phyloP scores from a whole-genome alignment of 2,797 vertebrate genomes.

The Otolemur crassicaudatus region DNA sequence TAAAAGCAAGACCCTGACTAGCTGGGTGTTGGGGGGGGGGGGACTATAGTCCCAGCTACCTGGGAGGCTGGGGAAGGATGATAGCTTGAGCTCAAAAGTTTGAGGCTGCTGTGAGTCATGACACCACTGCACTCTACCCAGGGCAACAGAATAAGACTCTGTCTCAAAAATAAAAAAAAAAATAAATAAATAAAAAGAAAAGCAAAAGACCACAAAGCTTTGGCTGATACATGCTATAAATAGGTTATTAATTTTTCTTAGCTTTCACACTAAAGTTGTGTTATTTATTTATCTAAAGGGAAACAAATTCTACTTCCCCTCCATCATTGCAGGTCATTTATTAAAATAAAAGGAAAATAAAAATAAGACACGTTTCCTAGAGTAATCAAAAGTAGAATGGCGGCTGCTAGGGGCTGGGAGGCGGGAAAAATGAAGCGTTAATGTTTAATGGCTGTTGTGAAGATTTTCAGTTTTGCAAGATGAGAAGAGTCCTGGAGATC shows the following conservation, averaged over 20 bases:
- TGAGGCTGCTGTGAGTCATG: too few species aligned
- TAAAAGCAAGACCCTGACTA: too few species aligned
- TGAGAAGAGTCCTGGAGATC: not conserved
- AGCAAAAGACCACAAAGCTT: not conserved
- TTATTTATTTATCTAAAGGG: conserved; percentile 22
- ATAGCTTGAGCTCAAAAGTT: too few species aligned
- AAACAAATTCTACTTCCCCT: conserved; percentile 14
- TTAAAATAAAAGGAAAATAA: conserved; percentile 10
- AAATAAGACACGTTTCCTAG: not conserved
- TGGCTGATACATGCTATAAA: not conserved
- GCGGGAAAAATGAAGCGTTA: not conserved
- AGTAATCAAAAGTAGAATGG: not conserved
- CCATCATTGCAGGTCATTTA: not conserved
- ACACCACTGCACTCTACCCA: too few species aligned
- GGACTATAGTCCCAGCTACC: too few species aligned
- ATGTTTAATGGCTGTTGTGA: not conserved
- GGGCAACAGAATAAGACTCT: too few species aligned
- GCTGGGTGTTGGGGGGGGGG: too few species aligned
- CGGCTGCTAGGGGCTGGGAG: not conserved
- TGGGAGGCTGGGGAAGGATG: too few species aligned
- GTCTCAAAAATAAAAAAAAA: too few species aligned
- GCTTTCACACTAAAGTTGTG: not conserved
- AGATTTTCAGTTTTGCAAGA: not conserved
- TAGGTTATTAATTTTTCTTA: conserved; percentile 4
- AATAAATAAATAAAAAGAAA: too few species aligned